Evolutionary conservation across 1,140 invertebrate species (phyloP), one percentile per base, ranked within the genome.

Genomic region (Ladona fulva): DNA sequence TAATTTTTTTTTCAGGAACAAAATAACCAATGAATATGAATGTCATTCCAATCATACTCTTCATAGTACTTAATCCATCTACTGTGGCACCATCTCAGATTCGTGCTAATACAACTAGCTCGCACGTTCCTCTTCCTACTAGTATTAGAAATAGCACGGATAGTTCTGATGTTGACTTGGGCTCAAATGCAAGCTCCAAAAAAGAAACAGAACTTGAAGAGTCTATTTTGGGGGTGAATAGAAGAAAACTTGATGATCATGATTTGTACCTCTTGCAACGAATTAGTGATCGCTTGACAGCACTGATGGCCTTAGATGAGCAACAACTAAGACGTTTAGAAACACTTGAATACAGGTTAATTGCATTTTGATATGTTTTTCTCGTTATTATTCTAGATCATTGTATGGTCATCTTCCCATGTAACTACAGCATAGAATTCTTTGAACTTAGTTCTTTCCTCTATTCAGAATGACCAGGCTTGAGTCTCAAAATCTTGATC

Each of bases 271-370:
- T 6, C 81, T 81, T 59, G 12, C 52, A 77, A 12, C 14, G 80
- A 76, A 44, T 87, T 14, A 84, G 85, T 37, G 87, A 87, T 79
- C 83, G 86, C 12, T 81, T 87, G 7, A 80, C 84, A 25, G 80
- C 83, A 52, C 80, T 86, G 78, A 84, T 84, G 78, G 82, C 85
- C 76, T 79, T 86, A 66, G 83, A 86, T 79, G 83, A 84, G 77
- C 85, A 87, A 80, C 81, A 84, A 79, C 80, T 84, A 11, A 79
- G 84, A 75, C 83, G 84, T 42, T 81, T 87, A 74, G 85, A 87
- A 81, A 82, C 80, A 19, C 83, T 87, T 79, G 85, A 87, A 78
- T 86, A 87, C 79, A 86, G 86, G 86, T 87, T 78, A 84, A 12
- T 66, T 25, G 76, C 74, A 16, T 25, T 79, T n/a, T 78, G 14